These are phyloP conservation scores for Polietes domitor DNA, from an alignment of 2,888 invertebrate species.

Conservation along the genomic window DNA sequence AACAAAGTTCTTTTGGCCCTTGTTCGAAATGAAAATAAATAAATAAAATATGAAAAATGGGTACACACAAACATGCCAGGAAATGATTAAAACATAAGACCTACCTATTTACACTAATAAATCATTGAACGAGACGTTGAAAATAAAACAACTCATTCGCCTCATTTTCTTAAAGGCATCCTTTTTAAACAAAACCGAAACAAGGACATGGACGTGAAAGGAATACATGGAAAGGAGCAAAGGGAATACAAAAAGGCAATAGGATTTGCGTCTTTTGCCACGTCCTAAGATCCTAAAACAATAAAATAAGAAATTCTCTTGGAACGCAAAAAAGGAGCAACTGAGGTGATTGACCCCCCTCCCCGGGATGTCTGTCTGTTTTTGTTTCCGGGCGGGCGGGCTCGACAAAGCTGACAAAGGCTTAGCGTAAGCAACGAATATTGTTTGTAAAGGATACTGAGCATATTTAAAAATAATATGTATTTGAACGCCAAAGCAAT, in stretches of 20 bases:
- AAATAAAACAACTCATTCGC: background rate
- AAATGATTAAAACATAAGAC: background rate
- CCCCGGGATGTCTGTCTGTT: no score
- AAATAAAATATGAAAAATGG: background rate
- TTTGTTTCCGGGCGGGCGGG: background rate
- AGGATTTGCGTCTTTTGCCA: background rate
- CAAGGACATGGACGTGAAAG: background rate
- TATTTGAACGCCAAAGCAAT: background rate
- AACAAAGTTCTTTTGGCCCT: background rate
- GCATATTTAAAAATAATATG: slow-evolving; percentile 32
- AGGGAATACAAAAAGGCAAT: background rate
- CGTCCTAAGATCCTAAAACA: background rate
- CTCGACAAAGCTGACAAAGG: slow-evolving; percentile 49
- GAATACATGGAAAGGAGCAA: background rate
- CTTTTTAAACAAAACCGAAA: background rate
- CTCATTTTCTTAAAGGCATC: background rate
- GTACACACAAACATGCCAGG: background rate
- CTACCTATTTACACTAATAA: slow-evolving; percentile 3
- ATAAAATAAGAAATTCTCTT: background rate
- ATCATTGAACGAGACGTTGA: background rate
- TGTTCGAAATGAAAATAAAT: background rate
- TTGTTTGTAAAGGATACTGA: slow-evolving; percentile 28
- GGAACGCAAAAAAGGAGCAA: slow-evolving; percentile 5
- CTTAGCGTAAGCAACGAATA: slow-evolving; percentile 67
- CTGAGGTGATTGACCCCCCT: background rate